Evolutionary conservation across 2,797 vertebrate genomes (phyloP), one percentile per base, ranked within the genome.

Genomic region (Sphenopsis melanotis): DNA sequence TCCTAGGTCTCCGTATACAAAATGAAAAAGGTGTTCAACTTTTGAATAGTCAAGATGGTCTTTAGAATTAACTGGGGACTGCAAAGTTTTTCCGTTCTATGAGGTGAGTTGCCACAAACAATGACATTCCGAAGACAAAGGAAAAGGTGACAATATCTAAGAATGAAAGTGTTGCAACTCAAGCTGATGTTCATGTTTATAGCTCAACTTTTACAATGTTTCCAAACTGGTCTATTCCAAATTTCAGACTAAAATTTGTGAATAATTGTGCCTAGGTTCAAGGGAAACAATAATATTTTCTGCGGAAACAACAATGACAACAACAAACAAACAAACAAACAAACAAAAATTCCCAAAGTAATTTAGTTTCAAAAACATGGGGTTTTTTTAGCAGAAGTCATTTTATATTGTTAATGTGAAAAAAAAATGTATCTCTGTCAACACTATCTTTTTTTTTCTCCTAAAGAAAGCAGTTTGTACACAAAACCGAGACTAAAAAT

Each of bases 301-400:
- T 42, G 6, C 34, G 14, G 19, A 50, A 57, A 44, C 5, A 44
- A 34, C 10, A 6, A 11, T 7, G 3, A 22, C 22, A 56, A 6
- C 10, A 60, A 39, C 17, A 57, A 26, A n/a, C 52, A 53, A 60
- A 7, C 13, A 32, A 29, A 7, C 2, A 52, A 52, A 3, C 4
- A 52, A 69, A n/a, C 23, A 56, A 47, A 53, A 13, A 29, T 6
- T 32, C 2, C 3, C 3, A 3, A 47, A n/a, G 5, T 37, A 1
- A 18, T 68, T 52, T 52, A 12, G 2, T 61, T 80, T 70, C 24
- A 47, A 65, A 69, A 15, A 1, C 2, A 6, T 8, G 4, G 3
- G 16, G 0, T 5, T 21, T 21, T 36, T 87, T 52, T 72, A 49
- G 15, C 14, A 49, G 4, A 87, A 57, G 1, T 44, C 0, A 0